A percentile compares a stretch with the other conserved stretches of the same genome.
These are phyloP conservation scores for Brachirus orientalis DNA, from an alignment of 2,113 vertebrate species.

Conservation along the genomic window DNA sequence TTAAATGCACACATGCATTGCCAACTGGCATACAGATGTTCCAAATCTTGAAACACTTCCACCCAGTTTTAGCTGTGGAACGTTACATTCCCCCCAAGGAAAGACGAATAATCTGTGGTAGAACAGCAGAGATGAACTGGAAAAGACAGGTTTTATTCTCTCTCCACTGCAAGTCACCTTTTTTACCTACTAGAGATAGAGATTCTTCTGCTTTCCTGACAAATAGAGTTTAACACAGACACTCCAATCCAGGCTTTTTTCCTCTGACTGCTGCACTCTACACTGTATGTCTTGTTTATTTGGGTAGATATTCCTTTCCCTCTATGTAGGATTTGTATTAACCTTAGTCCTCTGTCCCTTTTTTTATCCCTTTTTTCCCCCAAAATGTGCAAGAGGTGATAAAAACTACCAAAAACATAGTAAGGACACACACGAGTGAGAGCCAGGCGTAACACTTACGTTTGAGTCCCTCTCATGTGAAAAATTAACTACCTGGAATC, in stretches of 20 bases:
- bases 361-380: slow-evolving; percentile 17
- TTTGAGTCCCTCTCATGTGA: too few relatives aligned
- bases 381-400: slow-evolving; percentile 32
- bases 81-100: slow-evolving; percentile 42
- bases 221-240: slow-evolving; percentile 26
- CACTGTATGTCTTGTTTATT: slow-evolving; percentile 26
- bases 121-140: slow-evolving; percentile 37
- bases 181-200: slow-evolving; percentile 19
- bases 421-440: slow-evolving; percentile 14
- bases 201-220: slow-evolving; percentile 21
- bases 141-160: slow-evolving; percentile 41
- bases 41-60: too few relatives aligned
- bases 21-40: slow-evolving; percentile 15
- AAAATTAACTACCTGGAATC: too few relatives aligned
- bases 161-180: slow-evolving; percentile 35
- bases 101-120: slow-evolving; percentile 46
- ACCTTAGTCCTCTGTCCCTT: slow-evolving; percentile 26
- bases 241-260: slow-evolving; percentile 11
- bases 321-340: slow-evolving; percentile 14
- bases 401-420: slow-evolving; percentile 23
- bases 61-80: slow-evolving; percentile 21
- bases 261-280: slow-evolving; percentile 9
- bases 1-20: not conserved
- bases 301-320: slow-evolving; percentile 15
- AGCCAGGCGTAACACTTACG: too few relatives aligned